A percentile compares a stretch with the other conserved stretches of the same genome.
phyloP scores from a whole-genome alignment of 2,888 invertebrate genomes.

The Polymixis lichenea region DNA sequence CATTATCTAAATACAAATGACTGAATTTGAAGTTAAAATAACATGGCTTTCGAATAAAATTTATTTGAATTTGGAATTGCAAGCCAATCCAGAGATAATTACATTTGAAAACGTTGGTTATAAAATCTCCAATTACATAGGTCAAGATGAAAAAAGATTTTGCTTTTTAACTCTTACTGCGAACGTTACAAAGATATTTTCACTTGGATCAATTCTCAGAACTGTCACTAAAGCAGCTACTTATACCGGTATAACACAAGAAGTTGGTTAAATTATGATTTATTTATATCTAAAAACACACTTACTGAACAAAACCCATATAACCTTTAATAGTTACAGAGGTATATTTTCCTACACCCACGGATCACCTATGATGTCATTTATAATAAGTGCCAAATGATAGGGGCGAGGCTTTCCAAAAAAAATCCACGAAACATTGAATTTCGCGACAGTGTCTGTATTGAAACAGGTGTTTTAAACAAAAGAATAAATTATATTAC shows the following conservation, averaged over 20 bases:
- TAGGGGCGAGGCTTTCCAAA: constrained; percentile 7
- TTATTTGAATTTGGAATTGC: too few relatives aligned
- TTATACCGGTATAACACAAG: neutral
- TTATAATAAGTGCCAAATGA: neutral
- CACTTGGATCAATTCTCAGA: constrained; percentile 21
- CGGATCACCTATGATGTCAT: neutral
- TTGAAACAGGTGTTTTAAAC: constrained; percentile 44
- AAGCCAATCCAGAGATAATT: too few relatives aligned
- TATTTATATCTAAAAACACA: constrained; percentile 9
- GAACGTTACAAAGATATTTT: constrained; percentile 7
- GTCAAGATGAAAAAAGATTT: constrained; percentile 21
- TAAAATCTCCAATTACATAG: too few relatives aligned
- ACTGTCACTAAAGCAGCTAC: constrained; percentile 13
- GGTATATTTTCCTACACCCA: neutral
- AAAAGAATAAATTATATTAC: constrained; percentile 43
- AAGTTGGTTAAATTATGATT: neutral
- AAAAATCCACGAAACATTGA: constrained; percentile 12
- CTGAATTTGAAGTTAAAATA: too few relatives aligned
- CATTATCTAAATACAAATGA: too few relatives aligned
- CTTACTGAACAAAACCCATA: neutral
- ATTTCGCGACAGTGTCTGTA: constrained; percentile 27
- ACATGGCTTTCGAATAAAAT: too few relatives aligned
- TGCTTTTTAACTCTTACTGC: constrained; percentile 8
- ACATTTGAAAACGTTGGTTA: too few relatives aligned
- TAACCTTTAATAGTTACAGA: constrained; percentile 6